Percentiles rank a stretch among this genome's conserved stretches.
Conservation (phyloP, 2,888 invertebrate species). For the Apamea anceps region DNA sequence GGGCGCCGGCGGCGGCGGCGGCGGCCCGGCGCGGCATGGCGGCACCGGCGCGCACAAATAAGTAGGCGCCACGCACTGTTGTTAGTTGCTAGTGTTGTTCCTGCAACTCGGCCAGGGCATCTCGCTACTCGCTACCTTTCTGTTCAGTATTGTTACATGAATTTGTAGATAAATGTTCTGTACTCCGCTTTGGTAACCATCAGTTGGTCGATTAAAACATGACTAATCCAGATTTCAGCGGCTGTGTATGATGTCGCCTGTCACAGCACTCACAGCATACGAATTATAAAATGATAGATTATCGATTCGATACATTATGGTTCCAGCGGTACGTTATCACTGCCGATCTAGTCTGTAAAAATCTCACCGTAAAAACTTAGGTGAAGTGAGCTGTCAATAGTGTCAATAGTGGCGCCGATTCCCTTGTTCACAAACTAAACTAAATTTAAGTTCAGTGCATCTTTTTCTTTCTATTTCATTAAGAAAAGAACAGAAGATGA, state of each 20-base stretch:
- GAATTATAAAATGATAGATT: neutral
- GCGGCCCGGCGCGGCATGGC: slow-evolving; percentile 70
- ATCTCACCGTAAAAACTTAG: too few relatives aligned
- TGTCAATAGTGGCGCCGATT: too few relatives aligned
- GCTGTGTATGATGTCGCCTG: too few relatives aligned
- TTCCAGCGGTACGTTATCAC: neutral
- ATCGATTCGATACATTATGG: too few relatives aligned
- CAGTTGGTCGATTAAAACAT: neutral
- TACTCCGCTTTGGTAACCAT: neutral
- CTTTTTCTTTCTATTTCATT: too few relatives aligned
- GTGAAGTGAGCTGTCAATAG: too few relatives aligned
- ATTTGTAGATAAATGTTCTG: neutral
- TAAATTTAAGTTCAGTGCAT: too few relatives aligned
- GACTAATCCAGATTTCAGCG: neutral
- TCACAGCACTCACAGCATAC: neutral
- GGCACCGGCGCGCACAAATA: slow-evolving; percentile 78
- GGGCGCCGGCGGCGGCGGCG: slow-evolving; percentile 74
- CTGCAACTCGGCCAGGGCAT: slow-evolving; percentile 62
- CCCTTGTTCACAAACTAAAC: too few relatives aligned
- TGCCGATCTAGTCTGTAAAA: too few relatives aligned
- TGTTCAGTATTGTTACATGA: slow-evolving; percentile 33
- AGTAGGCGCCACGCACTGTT: slow-evolving; percentile 77
- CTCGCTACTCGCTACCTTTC: slow-evolving; percentile 18
- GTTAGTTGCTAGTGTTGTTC: slow-evolving; percentile 46
- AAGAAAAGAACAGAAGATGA: too few relatives aligned